phyloP scores from a whole-genome alignment of 2,113 vertebrate genomes.

The Brachypodius melanocephalos region DNA sequence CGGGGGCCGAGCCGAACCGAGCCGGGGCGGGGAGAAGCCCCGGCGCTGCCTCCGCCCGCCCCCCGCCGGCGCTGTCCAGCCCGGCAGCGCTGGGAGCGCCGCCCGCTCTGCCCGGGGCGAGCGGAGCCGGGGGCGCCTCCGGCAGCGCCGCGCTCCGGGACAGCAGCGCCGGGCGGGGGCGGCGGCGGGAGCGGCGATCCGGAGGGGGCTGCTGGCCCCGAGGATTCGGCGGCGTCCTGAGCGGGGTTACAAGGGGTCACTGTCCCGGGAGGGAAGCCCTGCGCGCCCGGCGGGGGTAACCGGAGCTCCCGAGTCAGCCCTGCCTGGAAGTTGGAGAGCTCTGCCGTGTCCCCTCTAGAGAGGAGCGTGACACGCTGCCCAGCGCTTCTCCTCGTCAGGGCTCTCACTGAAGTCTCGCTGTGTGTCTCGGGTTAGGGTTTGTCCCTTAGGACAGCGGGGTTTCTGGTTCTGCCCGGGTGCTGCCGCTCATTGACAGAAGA shows the following conservation, averaged over 20 bases:
- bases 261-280: neutral
- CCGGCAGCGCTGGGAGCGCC: neutral
- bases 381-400: neutral
- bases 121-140: neutral
- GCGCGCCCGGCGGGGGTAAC: neutral
- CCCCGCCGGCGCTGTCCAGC: neutral
- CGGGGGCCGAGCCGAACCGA: no score
- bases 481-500: neutral
- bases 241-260: neutral
- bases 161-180: neutral
- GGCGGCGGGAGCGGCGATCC: neutral
- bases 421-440: neutral
- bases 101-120: neutral
- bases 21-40: neutral
- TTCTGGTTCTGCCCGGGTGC: neutral
- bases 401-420: accelerated
- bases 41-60: neutral
- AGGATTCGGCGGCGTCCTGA: neutral
- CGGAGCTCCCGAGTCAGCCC: neutral
- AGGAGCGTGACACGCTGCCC: neutral
- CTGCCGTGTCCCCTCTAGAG: accelerated
- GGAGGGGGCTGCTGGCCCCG: neutral
- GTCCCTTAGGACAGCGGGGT: accelerated
- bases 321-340: neutral
- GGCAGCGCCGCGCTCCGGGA: neutral